Base-by-base conservation (phyloP, 2,113 vertebrate species). In the Cervus canadensis region DNA sequence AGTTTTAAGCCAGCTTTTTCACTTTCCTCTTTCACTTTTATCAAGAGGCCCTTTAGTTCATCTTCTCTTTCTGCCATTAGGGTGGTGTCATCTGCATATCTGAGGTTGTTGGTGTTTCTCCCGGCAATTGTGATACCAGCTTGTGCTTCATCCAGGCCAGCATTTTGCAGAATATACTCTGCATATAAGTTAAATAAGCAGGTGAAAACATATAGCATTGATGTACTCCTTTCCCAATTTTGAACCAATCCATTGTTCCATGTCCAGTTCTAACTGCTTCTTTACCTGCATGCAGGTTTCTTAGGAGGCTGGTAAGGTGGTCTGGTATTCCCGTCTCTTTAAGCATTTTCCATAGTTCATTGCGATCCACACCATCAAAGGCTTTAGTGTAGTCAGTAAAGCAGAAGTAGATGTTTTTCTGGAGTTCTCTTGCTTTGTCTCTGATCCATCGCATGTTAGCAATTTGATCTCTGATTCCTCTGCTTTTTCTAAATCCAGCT, bases 331-430 rank as follows among this genome's bases (percentile, higher is more conserved):
- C 64, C 8, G 10, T 67, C 17, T 19, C 17, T 36, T 67, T 21
- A 10, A 67, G 33, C 16, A 19, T n/a, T 67, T 36, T 67, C 33
- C 64, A 67, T 67, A 67, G 64, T 67, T 67, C 4, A 2, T 67
- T 0, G 0, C 0, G 2, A 67, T 36, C 64, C 64, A 67, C 33
- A 36, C 8, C 1, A 4, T 67, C 33, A 67, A 67, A 67, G 33
- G 7, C 8, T 67, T 67, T 67, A 36, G 30, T 33, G 15, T 33
- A 33, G 64, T 67, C 4, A 19, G 9, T 36, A 67, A 67, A 67
- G 64, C 62, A 36, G 64, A 67, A 67, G 4, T 36, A 67, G 64
- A n/a, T 67, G 8, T n/a, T 67, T 67, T 67, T 67, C 64, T 67
- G 33, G 64, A 19, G 8, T 36, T 67, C 33, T 36, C 64, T 67